Conservation (phyloP, 1,140 invertebrate species). For the Papilio polytes region DNA sequence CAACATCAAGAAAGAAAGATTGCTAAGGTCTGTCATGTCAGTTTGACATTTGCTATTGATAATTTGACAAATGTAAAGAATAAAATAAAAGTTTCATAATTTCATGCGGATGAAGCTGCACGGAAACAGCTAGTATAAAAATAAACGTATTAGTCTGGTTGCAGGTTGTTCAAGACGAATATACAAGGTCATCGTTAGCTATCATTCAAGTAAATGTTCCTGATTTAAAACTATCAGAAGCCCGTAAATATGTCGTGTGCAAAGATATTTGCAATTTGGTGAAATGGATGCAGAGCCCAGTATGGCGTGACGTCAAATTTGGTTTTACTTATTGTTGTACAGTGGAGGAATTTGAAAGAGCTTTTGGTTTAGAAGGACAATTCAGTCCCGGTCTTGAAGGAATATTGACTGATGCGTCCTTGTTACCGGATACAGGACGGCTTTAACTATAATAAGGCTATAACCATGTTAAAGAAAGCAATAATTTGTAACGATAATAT, state of each 20-base stretch:
- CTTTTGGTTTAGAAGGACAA: slow-evolving; percentile 46
- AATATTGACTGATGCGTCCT: background rate
- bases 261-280: slow-evolving; percentile 62
- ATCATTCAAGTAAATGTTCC: slow-evolving; percentile 72
- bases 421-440: background rate
- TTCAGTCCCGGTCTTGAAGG: background rate
- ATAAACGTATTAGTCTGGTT: slow-evolving; percentile 9
- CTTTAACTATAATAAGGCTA: background rate
- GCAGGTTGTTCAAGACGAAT: slow-evolving; percentile 64
- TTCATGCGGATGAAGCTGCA: too few species aligned
- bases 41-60: too few species aligned
- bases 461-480: background rate
- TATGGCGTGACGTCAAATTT: slow-evolving; percentile 54
- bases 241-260: slow-evolving; percentile 53
- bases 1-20: too few species aligned
- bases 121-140: too few species aligned
- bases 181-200: slow-evolving; percentile 53
- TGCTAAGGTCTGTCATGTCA: too few species aligned
- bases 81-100: too few species aligned
- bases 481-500: background rate
- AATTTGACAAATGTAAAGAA: too few species aligned
- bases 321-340: slow-evolving; percentile 71
- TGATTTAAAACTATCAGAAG: slow-evolving; percentile 51
- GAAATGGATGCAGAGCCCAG: slow-evolving; percentile 49
- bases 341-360: slow-evolving; percentile 59